phyloP scores from a whole-genome alignment of 2,113 vertebrate species.

The Progne subis region DNA sequence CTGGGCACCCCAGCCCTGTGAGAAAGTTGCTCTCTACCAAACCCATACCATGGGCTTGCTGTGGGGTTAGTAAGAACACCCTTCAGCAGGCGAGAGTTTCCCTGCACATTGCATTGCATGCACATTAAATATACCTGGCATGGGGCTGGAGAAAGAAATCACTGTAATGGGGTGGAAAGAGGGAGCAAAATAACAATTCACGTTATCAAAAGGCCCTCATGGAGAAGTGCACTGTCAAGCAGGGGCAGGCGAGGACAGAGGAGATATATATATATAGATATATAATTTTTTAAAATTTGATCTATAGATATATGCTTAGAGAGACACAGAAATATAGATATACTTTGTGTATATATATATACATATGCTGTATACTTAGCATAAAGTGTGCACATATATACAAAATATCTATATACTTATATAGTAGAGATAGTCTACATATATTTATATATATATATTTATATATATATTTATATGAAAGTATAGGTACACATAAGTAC shows the following conservation, averaged over 20 bases:
- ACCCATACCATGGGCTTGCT: fast-evolving
- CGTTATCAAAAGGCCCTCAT: background rate
- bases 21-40: background rate
- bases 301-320: background rate
- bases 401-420: too few relatives aligned
- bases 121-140: background rate
- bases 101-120: background rate
- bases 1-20: background rate
- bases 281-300: background rate
- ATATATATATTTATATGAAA: background rate
- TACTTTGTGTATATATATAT: background rate
- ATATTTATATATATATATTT: background rate
- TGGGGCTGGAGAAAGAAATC: background rate
- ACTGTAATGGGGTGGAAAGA: fast-evolving
- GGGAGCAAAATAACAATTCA: background rate
- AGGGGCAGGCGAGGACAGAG: fast-evolving
- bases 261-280: background rate
- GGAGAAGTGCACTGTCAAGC: background rate
- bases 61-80: too few relatives aligned
- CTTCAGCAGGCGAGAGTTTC: fast-evolving
- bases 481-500: background rate
- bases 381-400: background rate
- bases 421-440: background rate
- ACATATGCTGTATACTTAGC: background rate
- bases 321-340: background rate